A percentile compares a stretch with the other conserved stretches of the same genome.
phyloP scores from a whole-genome alignment of 2,888 invertebrate genomes.

The Protophormia terraenovae region DNA sequence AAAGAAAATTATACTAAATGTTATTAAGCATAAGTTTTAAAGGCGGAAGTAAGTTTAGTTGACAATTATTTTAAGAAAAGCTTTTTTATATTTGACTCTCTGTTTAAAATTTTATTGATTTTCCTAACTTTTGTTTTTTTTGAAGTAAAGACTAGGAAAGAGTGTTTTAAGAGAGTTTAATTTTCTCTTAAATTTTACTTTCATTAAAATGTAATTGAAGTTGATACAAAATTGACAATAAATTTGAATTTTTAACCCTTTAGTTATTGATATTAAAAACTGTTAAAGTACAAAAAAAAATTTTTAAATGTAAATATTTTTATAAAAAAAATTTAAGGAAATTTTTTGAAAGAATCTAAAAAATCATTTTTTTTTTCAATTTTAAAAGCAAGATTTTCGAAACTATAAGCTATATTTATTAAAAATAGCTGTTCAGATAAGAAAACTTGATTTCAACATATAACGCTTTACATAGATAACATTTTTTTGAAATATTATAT shows the following conservation, averaged over 20 bases:
- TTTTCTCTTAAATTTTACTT: constrained; percentile 4
- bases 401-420: too few species aligned
- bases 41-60: constrained; percentile 47
- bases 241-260: not conserved
- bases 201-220: not conserved
- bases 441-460: too few species aligned
- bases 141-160: not conserved
- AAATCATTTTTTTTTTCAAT: too few species aligned
- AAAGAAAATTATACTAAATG: not conserved
- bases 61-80: constrained; percentile 39
- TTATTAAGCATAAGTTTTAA: not conserved
- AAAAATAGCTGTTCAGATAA: too few species aligned
- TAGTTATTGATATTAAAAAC: not conserved
- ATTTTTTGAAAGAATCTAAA: too few species aligned
- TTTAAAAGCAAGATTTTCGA: too few species aligned
- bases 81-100: constrained; percentile 21
- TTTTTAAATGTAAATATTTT: too few species aligned
- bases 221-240: not conserved
- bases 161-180: constrained; percentile 14
- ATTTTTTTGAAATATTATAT: too few species aligned
- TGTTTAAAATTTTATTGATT: too few species aligned
- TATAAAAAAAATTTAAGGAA: too few species aligned
- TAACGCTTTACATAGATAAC: too few species aligned
- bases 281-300: too few species aligned
- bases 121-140: not conserved